Conservation (phyloP, 1,140 invertebrate genomes). For the Venustaconcha ellipsiformis region DNA sequence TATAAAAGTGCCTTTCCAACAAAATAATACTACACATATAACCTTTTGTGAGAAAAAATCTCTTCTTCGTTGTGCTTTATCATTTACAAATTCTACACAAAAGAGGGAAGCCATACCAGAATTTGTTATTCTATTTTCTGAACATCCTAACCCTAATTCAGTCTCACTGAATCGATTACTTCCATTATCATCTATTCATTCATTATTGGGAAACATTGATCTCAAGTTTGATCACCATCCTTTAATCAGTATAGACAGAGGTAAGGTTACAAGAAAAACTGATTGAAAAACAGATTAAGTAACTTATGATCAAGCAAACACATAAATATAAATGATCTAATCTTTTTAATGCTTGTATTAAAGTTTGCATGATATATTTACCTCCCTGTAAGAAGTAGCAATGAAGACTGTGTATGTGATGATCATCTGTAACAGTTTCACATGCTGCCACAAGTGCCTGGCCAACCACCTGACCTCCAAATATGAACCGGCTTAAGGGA, state of each 20-base stretch:
- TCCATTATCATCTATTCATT: neutral
- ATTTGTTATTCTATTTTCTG: too few relatives aligned
- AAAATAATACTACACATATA: too few relatives aligned
- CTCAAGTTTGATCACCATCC: neutral
- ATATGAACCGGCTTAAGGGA: conserved; percentile 48
- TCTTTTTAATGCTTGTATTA: neutral
- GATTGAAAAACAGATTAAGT: neutral
- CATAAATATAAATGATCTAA: neutral
- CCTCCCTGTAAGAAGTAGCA: conserved; percentile 62
- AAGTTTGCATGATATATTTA: conserved; percentile 15
- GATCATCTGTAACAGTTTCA: conserved; percentile 51
- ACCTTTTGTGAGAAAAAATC: too few relatives aligned
- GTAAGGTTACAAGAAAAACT: neutral
- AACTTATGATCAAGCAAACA: neutral
- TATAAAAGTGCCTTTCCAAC: too few relatives aligned
- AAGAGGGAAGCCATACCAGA: too few relatives aligned
- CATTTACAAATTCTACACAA: too few relatives aligned
- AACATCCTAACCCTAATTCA: too few relatives aligned
- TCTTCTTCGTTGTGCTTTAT: too few relatives aligned
- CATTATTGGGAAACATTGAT: neutral
- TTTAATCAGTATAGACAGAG: too few relatives aligned
- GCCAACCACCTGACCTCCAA: conserved; percentile 65
- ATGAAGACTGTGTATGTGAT: conserved; percentile 62
- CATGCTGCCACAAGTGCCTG: conserved; percentile 64
- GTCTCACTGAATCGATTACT: neutral